These are phyloP conservation scores for Enteromius unitaeniatus DNA, from an alignment of 2,797 vertebrate genomes.

Conservation along the genomic window DNA sequence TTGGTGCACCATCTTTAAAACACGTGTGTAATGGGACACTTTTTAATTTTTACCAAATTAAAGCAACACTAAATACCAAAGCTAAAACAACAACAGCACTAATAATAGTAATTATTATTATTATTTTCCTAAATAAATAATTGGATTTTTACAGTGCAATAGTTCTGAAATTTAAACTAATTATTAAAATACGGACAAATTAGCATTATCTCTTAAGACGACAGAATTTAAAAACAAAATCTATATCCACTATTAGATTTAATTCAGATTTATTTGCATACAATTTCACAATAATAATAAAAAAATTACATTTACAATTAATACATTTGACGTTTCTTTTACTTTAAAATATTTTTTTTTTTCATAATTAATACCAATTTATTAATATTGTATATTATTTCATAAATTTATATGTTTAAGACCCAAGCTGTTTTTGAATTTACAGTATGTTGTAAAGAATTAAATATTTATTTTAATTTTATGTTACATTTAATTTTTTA, in stretches of 20 bases:
- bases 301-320: no score
- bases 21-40: neutral
- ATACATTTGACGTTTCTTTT: no score
- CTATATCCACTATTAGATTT: neutral
- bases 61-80: neutral
- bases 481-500: neutral
- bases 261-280: neutral
- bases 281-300: no score
- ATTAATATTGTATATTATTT: neutral
- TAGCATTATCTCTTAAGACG: neutral
- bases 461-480: no score
- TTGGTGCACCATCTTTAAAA: neutral
- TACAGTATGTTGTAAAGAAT: neutral
- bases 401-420: neutral
- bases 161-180: neutral
- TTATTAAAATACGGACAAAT: neutral
- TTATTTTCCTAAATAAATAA: neutral
- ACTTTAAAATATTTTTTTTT: no score
- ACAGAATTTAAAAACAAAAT: neutral
- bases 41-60: no score
- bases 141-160: neutral
- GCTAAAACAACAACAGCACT: neutral
- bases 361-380: no score
- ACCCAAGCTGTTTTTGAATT: neutral
- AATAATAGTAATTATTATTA: neutral